Conservation (phyloP, 2,797 vertebrate genomes). For the Pteronotus mesoamericanus region DNA sequence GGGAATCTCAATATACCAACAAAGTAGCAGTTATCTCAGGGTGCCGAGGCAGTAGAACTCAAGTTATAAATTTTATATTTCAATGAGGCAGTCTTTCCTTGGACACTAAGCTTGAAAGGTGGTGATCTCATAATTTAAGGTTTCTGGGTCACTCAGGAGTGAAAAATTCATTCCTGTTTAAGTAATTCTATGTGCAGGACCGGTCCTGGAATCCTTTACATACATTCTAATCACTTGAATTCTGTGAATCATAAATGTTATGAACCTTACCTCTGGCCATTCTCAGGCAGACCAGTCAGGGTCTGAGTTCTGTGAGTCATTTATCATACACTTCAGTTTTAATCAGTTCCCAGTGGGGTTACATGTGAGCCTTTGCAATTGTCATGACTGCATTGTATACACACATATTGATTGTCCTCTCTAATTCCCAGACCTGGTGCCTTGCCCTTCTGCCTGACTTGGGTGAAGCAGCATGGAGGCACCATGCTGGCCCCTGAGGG, state of each 20-base stretch:
- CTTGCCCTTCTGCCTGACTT: conserved; percentile 64
- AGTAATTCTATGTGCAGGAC: neutral
- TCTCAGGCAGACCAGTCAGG: neutral
- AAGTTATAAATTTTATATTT: neutral
- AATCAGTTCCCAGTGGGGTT: conserved; percentile 53
- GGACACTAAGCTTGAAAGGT: neutral
- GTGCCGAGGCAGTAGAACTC: neutral
- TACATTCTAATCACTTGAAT: neutral
- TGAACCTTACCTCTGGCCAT: neutral
- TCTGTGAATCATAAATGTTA: neutral
- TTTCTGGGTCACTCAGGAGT: neutral
- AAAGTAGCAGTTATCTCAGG: neutral
- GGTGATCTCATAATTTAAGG: neutral
- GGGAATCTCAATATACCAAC: neutral
- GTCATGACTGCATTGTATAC: conserved; percentile 32
- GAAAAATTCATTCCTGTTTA: neutral
- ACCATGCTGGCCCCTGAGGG: conserved; percentile 51
- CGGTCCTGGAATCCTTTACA: neutral
- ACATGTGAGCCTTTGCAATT: conserved; percentile 56
- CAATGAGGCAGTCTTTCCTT: neutral
- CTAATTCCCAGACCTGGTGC: conserved; percentile 42
- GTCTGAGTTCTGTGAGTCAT: conserved; percentile 24
- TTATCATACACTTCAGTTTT: conserved; percentile 25
- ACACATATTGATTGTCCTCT: conserved; percentile 55
- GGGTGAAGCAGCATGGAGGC: conserved; percentile 65